Conservation (phyloP, 1,140 invertebrate species). For the Cyclina sinensis region DNA sequence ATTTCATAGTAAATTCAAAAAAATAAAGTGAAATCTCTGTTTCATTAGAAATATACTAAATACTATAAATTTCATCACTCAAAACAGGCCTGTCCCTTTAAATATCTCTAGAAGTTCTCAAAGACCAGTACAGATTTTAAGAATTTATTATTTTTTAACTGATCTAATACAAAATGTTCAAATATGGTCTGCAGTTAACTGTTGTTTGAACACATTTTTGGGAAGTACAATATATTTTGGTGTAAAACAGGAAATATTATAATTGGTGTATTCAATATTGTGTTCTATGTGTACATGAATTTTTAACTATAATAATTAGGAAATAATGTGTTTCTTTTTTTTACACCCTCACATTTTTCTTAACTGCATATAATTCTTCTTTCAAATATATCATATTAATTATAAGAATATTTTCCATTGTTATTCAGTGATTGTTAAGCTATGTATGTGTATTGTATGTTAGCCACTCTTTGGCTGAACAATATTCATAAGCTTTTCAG, state of each 20-base stretch:
- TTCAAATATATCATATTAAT: constrained; percentile 25
- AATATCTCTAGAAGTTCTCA: no score
- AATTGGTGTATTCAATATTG: constrained; percentile 6
- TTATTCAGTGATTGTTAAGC: constrained; percentile 42
- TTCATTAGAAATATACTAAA: no score
- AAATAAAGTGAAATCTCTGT: no score
- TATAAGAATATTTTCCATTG: constrained; percentile 44
- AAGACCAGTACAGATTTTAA: no score
- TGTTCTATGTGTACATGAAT: constrained; percentile 23
- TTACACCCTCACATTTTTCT: constrained; percentile 9
- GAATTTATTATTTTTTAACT: no score
- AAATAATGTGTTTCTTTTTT: not conserved
- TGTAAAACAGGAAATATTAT: not conserved
- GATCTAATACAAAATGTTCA: no score
- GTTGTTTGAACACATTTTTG: no score
- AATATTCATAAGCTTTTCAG: not conserved
- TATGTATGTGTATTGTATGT: constrained; percentile 43
- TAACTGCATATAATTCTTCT: constrained; percentile 1
- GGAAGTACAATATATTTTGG: no score
- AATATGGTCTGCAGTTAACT: no score
- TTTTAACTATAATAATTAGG: not conserved
- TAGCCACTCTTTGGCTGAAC: constrained; percentile 9
- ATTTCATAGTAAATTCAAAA: no score
- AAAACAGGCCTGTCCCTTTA: no score
- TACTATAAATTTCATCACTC: not conserved